Evolutionary conservation across 2,888 invertebrate genomes (phyloP), one percentile per base, ranked within the genome.

Genomic region (Megalurothrips usitatus): DNA sequence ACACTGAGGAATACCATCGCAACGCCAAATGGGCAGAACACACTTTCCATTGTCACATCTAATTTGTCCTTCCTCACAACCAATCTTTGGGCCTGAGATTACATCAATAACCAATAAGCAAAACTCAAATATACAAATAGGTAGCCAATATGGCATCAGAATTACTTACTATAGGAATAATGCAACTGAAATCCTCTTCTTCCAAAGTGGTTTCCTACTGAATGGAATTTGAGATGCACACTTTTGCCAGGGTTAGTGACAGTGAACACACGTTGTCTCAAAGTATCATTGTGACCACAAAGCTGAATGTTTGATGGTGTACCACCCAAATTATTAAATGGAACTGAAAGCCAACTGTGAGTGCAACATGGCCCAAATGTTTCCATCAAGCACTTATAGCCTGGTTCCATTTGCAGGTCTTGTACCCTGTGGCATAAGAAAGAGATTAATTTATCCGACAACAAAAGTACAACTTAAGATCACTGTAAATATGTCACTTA

Each of bases 1-100:
- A 86, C 92, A 93, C 86, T 92, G 91, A 84, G 88, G 85, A 82
- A 89, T 89, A 34, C 88, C 88, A 86, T 92, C 92, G 87, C 92
- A 93, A 84, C 89, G 89, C 90, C 91, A 91, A 83, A 89, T 88
- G 82, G 87, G 86, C 52, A 91, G 91, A 85, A 92, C 89, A 87
- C 93, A 93, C 84, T 90, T 87, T 26, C 90, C 89, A 86, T 90
- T 90, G 82, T 87, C 88, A 86, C 93, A 92, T 84, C 86, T 86
- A 86, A 90, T 92, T 86, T 91, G 89, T 81, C 85, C 85, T 34
- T 84, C 83, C n/a, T 82, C 81, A 82, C 85, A 85, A 34, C 52
- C 52, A 52, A 52, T 52, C 52, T 19, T 52, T 52, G 52, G 52
- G 52, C 52, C 52, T 52, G 10, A 52, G 52, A 52, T 12, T 17